phyloP scores from a whole-genome alignment of 2,888 invertebrate genomes.

The Protula sp. region DNA sequence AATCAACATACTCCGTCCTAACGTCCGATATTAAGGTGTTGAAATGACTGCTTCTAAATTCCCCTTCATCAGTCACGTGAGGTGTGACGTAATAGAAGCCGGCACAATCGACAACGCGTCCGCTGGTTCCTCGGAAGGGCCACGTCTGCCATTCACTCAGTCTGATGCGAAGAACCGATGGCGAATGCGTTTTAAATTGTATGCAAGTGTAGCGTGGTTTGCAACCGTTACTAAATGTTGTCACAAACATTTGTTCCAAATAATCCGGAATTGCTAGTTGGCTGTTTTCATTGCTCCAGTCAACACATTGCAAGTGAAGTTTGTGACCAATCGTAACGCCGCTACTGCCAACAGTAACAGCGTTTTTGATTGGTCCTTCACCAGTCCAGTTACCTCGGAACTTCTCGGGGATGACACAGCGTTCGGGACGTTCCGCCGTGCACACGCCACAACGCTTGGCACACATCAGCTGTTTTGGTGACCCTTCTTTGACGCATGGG shows the following conservation, averaged over 20 bases:
- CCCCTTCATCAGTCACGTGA: conserved; percentile 1
- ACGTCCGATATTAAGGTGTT: conserved; percentile 6
- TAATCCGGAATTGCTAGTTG: not conserved
- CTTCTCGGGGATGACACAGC: not conserved
- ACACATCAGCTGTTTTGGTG: not conserved
- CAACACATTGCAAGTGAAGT: not conserved
- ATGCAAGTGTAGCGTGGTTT: conserved; percentile 12
- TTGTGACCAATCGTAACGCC: not conserved
- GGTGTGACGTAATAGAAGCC: conserved; percentile 8
- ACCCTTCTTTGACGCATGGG: not conserved
- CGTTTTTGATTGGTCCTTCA: not conserved
- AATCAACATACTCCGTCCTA: conserved; percentile 7
- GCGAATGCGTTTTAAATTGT: conserved; percentile 9
- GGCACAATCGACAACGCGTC: conserved; percentile 4
- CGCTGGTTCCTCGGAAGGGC: conserved; percentile 9
- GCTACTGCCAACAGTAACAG: not conserved
- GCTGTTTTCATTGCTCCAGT: not conserved
- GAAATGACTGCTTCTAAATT: conserved; percentile 10
- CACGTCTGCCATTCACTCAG: conserved; percentile 13
- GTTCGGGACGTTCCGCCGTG: not conserved
- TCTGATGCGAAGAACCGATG: conserved; percentile 12
- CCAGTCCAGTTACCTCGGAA: not conserved
- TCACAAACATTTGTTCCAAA: conserved; percentile 15
- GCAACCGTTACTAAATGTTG: conserved; percentile 15
- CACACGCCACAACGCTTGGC: not conserved